phyloP scores from a whole-genome alignment of 2,888 invertebrate species.

The Tinea pellionella region DNA sequence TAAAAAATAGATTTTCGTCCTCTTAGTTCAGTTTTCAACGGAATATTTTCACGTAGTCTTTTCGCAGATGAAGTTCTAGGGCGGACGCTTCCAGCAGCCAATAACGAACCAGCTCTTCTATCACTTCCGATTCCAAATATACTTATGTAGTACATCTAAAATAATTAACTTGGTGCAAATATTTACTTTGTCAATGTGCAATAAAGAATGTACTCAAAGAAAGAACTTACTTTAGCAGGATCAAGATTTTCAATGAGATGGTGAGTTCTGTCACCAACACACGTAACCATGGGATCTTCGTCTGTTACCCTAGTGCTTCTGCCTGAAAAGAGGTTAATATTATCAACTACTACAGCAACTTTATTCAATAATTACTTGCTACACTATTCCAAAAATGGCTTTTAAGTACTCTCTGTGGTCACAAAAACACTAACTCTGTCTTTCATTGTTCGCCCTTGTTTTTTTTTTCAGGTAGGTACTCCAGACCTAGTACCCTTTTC shows the following conservation, averaged over 20 bases:
- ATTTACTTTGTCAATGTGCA: too few relatives aligned
- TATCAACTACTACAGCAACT: too few relatives aligned
- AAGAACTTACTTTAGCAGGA: constrained; percentile 37
- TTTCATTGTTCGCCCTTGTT: too few relatives aligned
- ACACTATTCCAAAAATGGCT: too few relatives aligned
- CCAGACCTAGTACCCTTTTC: too few relatives aligned
- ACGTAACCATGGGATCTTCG: constrained; percentile 51
- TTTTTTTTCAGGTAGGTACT: too few relatives aligned
- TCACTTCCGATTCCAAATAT: constrained; percentile 49
- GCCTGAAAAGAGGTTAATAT: constrained; percentile 29
- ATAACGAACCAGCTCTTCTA: constrained; percentile 41
- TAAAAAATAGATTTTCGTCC: constrained; percentile 43
- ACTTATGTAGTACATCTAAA: constrained; percentile 52
- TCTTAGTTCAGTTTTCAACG: constrained; percentile 38
- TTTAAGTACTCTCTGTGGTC: too few relatives aligned
- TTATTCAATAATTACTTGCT: too few relatives aligned
- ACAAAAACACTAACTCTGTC: too few relatives aligned
- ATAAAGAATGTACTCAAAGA: too few relatives aligned
- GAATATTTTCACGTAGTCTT: constrained; percentile 44
- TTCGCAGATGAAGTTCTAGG: constrained; percentile 49
- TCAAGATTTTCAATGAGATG: constrained; percentile 58
- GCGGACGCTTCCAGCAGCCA: constrained; percentile 43
- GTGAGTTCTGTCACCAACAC: constrained; percentile 53
- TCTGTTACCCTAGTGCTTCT: constrained; percentile 56
- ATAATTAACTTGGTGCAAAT: background rate